Evolutionary conservation across 2,113 vertebrate genomes (phyloP), one percentile per base, ranked within the genome.

Genomic region (Neotoma lepida): DNA sequence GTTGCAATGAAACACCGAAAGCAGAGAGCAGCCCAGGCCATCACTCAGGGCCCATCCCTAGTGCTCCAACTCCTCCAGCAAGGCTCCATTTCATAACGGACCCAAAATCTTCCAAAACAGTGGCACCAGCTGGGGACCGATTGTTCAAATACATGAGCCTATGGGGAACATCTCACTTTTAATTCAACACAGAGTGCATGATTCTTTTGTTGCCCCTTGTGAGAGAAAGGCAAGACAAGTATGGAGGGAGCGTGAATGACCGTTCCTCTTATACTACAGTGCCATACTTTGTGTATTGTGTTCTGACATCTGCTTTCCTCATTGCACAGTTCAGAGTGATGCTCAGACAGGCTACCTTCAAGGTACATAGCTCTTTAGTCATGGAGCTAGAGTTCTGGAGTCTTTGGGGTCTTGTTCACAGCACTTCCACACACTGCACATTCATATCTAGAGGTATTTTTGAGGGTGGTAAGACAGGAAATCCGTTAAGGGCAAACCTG

Each of bases 281-380:
- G 39, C 17, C 4, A 6, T 35, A 17, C 46, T 89, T 12, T 5
- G 30, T 39, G 30, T 7, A 2, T 0, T 22, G 0, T 24, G 2
- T 44, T 64, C 54, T 41, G 41, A 22, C 61, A 12, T 22, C 35
- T 15, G 1, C 17, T 63, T 4, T 0, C 0, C 18, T 0, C 61
- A 26, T 20, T 14, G 22, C 24, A 13, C 6, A 56, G 6, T 2
- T 4, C 9, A 66, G 20, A 64, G 13, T 24, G 33, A 61, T 18
- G 15, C 17, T n/a, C 51, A 22, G 13, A 35, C 0, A 61, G 56
- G 3, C 20, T 63, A 51, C 14, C 2, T 61, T 44, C 39, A 39
- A 64, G 8, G 73, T 28, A 4, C n/a, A 14, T 1, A 39, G 24
- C 22, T 71, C 54, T 51, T 33, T 10, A 51, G 2, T 41, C 46